Evolutionary conservation across 2,113 vertebrate genomes (phyloP), one percentile per base, ranked within the genome.

Genomic region (Syngnathus typhle): DNA sequence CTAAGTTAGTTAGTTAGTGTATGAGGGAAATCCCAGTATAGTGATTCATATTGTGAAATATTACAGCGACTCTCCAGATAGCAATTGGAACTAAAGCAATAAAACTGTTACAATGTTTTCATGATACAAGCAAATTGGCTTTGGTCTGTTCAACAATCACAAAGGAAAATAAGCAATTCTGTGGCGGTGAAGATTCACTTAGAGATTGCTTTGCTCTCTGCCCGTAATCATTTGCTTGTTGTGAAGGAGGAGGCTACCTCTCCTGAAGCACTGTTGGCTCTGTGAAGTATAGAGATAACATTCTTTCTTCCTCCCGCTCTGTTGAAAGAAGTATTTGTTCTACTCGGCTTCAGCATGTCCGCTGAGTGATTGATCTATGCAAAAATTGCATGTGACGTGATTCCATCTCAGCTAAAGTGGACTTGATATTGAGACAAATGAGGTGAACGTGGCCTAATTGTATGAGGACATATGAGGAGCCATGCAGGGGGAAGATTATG

Each of bases 31-130:
- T 73, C 82, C 71, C 74, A 44, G 61, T 47, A 19, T 49, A 74
- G 68, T 27, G 8, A 70, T 73, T 82, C 62, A 78, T 83, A 71
- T 77, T 68, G 65, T 73, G 67, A 78, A 74, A 74, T 77, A 77
- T 65, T 76, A 68, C 65, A 16, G 8, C 8, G 6, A 43, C 23
- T 56, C 77, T 60, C 72, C 64, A 61, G 73, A 75, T 41, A 60
- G 64, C 46, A 59, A 38, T 81, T 68, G 70, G 79, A 58, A 63
- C 66, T 19, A 68, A 76, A 69, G 74, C 60, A 64, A 41, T 41
- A 61, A 4, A 23, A 5, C 38, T 21, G 65, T 75, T 73, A 16
- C n/a, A 16, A 37, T 55, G 60, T 79, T 62, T 75, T 60, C 62
- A 32, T 65, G 67, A 51, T 65, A 2, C 46, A 51, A 47, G 32